A percentile compares a stretch with the other conserved stretches of the same genome.
phyloP scores from a whole-genome alignment of 2,888 invertebrate genomes.

The Leucoptera coffeella region DNA sequence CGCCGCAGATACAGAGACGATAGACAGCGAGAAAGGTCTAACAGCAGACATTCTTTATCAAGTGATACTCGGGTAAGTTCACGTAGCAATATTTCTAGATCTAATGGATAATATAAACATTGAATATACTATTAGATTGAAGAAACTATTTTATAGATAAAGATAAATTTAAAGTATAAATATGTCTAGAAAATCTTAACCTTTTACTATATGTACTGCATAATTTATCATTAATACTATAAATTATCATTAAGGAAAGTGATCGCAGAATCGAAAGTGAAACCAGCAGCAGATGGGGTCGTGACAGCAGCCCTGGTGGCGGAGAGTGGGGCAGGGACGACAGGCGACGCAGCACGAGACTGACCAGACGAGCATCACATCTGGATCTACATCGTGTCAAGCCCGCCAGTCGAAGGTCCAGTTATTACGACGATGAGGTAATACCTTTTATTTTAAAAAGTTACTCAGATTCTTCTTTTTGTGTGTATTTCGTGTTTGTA shows the following conservation, averaged over 20 bases:
- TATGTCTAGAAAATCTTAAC: no score
- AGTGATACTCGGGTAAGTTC: slow-evolving; percentile 58
- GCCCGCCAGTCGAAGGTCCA: slow-evolving; percentile 18
- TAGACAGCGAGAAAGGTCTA: slow-evolving; percentile 50
- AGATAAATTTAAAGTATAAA: no score
- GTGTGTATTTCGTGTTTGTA: no score
- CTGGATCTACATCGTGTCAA: slow-evolving; percentile 24
- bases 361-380: slow-evolving; percentile 35
- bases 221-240: no score
- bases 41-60: slow-evolving; percentile 59
- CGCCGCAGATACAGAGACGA: slow-evolving; percentile 30
- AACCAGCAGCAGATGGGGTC: no score
- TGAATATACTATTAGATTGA: no score
- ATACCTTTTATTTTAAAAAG: slow-evolving; percentile 3
- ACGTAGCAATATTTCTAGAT: neutral
- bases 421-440: slow-evolving; percentile 35
- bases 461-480: neutral
- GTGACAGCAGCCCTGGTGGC: slow-evolving; percentile 24
- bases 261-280: slow-evolving; percentile 35
- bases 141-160: no score
- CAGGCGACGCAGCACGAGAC: slow-evolving; percentile 9
- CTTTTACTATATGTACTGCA: no score
- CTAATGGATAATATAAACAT: no score
- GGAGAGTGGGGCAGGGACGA: slow-evolving; percentile 25
- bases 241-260: slow-evolving; percentile 33